A percentile compares a stretch with the other conserved stretches of the same genome.
phyloP scores from a whole-genome alignment of 2,113 vertebrate genomes.

The Chloropsis cyanopogon region DNA sequence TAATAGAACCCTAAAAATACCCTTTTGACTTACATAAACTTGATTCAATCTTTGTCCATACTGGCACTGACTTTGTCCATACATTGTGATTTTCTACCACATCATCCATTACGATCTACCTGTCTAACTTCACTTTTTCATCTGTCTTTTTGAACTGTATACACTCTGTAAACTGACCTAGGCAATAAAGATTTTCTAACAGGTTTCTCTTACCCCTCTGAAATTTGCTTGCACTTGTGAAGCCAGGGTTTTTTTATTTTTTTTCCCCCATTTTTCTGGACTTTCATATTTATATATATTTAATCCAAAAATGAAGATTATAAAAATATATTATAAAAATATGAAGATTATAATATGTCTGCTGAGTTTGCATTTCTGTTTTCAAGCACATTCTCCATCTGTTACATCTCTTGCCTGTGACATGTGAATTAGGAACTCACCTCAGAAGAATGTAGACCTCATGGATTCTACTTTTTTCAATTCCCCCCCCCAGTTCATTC shows the following conservation, averaged over 20 bases:
- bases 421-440: background rate
- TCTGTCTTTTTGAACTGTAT: accelerated
- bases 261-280: background rate
- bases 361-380: background rate
- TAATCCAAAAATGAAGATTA: background rate
- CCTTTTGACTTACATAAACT: background rate
- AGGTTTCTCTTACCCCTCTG: background rate
- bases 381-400: background rate
- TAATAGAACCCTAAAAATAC: background rate
- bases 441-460: background rate
- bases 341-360: background rate
- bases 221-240: background rate
- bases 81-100: background rate
- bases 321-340: background rate
- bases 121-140: background rate
- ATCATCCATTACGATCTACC: background rate
- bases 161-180: background rate
- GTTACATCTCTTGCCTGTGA: background rate
- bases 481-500: accelerated
- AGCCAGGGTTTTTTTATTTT: background rate
- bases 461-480: background rate
- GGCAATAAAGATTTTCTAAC: background rate
- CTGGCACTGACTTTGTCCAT: background rate
- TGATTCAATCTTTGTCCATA: background rate
- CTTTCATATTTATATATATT: background rate